These are phyloP conservation scores for Melanocharis versteri DNA, from an alignment of 2,113 vertebrate genomes.

Conservation along the genomic window DNA sequence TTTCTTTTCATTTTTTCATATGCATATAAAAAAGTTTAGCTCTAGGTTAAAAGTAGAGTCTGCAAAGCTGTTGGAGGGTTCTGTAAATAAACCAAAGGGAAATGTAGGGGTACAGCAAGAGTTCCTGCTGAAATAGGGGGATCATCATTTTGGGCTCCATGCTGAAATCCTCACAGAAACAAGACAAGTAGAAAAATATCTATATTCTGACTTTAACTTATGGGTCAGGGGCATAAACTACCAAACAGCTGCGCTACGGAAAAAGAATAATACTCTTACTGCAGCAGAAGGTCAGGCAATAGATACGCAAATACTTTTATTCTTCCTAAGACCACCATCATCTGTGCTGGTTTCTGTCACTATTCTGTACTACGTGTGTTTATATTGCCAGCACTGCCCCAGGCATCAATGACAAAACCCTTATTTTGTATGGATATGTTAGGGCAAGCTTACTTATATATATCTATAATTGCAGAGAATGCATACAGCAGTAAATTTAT, in stretches of 20 bases:
- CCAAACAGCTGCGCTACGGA: background rate
- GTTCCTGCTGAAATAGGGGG: background rate
- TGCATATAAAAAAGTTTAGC: background rate
- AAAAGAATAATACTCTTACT: background rate
- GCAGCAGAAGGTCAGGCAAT: background rate
- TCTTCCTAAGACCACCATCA: background rate
- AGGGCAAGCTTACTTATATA: background rate
- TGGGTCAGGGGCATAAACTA: background rate
- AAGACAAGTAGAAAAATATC: background rate
- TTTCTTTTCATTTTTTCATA: fast-evolving
- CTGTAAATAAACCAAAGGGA: background rate
- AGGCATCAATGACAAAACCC: background rate
- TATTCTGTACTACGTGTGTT: background rate
- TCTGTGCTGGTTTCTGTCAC: background rate
- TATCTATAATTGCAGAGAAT: background rate
- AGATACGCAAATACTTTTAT: background rate
- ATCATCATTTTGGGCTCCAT: background rate
- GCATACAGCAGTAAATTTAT: background rate
- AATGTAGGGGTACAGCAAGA: background rate
- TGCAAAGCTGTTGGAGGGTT: background rate
- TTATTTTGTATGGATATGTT: background rate
- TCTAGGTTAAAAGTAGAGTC: background rate
- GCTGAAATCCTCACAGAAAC: background rate
- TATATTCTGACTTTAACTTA: background rate
- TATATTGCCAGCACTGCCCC: background rate